These are phyloP conservation scores for Scomber scombrus DNA, from an alignment of 2,113 vertebrate species.

Conservation along the genomic window DNA sequence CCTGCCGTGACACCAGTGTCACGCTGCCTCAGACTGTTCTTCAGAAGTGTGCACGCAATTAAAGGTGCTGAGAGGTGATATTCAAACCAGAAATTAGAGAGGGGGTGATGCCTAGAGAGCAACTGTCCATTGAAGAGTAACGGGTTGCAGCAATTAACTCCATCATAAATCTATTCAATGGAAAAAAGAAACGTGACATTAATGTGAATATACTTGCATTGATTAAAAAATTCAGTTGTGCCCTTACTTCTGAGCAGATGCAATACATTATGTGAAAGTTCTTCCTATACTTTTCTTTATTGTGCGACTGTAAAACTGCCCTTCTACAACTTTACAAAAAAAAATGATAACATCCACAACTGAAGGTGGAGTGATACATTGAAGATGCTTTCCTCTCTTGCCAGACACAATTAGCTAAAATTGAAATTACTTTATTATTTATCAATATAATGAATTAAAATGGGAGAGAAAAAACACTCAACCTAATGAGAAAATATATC, in stretches of 20 bases:
- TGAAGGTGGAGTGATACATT: not conserved
- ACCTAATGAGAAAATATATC: conserved; percentile 32
- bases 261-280: conserved; percentile 23
- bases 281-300: not conserved
- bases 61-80: conserved; percentile 21
- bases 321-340: not conserved
- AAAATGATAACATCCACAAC: not conserved
- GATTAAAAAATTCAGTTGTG: conserved; percentile 39
- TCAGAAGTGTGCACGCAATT: not conserved
- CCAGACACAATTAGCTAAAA: conserved; percentile 18
- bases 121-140: conserved; percentile 21
- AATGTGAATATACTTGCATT: conserved; percentile 42
- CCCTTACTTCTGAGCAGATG: conserved; percentile 40
- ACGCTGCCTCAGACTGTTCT: not conserved
- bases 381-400: conserved; percentile 17
- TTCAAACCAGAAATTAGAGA: conserved; percentile 6
- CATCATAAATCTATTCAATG: conserved; percentile 29
- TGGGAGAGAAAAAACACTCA: not conserved
- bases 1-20: not conserved
- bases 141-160: not conserved
- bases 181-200: conserved; percentile 28
- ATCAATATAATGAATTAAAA: conserved; percentile 26
- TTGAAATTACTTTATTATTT: conserved; percentile 24
- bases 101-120: conserved; percentile 5
- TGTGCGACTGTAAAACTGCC: conserved; percentile 16